Base-by-base conservation (phyloP, 2,113 vertebrate genomes). In the Tauraco erythrolophus region DNA sequence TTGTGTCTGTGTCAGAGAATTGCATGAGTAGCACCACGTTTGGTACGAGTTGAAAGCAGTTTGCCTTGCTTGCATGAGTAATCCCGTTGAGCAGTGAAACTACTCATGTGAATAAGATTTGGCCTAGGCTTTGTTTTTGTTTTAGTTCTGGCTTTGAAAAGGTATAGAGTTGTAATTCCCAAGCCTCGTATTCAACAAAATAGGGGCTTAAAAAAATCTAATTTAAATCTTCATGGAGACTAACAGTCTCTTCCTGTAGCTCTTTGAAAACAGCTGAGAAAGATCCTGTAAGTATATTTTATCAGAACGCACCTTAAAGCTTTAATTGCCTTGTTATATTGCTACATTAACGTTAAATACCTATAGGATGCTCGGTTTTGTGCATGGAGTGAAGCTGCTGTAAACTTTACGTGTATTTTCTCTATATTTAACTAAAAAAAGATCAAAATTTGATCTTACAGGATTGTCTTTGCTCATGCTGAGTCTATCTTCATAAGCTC, bases 141-240 rank as follows among this genome's bases (percentile, higher is more conserved):
- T 91, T 75, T 31, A 86, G 66, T 94, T 90, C 66, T 95, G 92
- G 28, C 90, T 97, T 97, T 97, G 97, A 58, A 92, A 94, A 89
- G 92, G 86, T 92, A 76, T 10, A 43, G 94, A 51, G 71, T 35
- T 80, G 78, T 86, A 23, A 94, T 93, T 88, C 84, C 88, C 80
- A 22, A 90, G 37, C 82, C 71, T 79, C 35, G 17, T 48, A 27
- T 57, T 92, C 62, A 83, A 88, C 85, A 85, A 46, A 94, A 88
- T 79, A 61, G 70, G 27, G 81, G 84, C 89, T 96, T 96, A 92
- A 48, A 88, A 94, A 93, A 79, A 64, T 82, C 66, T 31, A 45
- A 65, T 88, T 92, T 57, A 92, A 94, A 64, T 61, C 95, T 96
- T 83, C 31, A 5, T 93, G 90, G 93, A 92, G 94, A 86, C 90